Percentiles rank a stretch among this genome's conserved stretches.
Conservation (phyloP, 2,888 invertebrate genomes). For the Chesias legatella region DNA sequence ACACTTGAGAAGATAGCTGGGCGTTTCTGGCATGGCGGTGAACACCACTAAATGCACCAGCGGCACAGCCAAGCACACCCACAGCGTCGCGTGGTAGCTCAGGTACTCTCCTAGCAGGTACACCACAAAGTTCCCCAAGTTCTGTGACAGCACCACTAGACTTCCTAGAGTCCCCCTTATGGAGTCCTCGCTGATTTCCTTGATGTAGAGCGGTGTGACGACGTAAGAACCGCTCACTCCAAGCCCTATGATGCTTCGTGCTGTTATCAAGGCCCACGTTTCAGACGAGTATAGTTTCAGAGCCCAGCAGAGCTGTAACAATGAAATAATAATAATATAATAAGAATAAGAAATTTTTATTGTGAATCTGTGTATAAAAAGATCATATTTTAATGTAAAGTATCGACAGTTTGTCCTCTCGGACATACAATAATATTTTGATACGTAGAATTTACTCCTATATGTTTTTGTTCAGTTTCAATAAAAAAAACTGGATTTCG, state of each 20-base stretch:
- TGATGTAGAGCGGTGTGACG: conserved; percentile 70
- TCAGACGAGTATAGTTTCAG: conserved; percentile 65
- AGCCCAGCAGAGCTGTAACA: conserved; percentile 60
- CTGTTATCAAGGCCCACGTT: conserved; percentile 68
- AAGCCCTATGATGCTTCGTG: conserved; percentile 62
- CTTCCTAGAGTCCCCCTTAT: conserved; percentile 67
- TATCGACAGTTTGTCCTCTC: too few relatives aligned
- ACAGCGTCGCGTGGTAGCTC: conserved; percentile 59
- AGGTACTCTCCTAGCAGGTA: conserved; percentile 64
- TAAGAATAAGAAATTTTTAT: too few relatives aligned
- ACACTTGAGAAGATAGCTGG: conserved; percentile 62
- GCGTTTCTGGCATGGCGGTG: conserved; percentile 69
- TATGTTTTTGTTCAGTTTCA: too few relatives aligned
- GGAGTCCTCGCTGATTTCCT: conserved; percentile 70
- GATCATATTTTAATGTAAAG: too few relatives aligned
- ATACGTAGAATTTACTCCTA: too few relatives aligned
- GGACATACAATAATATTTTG: too few relatives aligned
- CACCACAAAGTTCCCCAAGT: conserved; percentile 62
- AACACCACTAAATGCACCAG: conserved; percentile 62
- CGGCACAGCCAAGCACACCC: conserved; percentile 65
- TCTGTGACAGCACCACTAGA: conserved; percentile 66
- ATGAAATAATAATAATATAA: background rate
- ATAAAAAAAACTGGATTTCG: too few relatives aligned
- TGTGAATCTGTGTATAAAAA: too few relatives aligned
- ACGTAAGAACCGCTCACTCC: conserved; percentile 70